Evolutionary conservation across 2,888 invertebrate species (phyloP), one percentile per base, ranked within the genome.

Genomic region (Zaprionus obscuricornis): DNA sequence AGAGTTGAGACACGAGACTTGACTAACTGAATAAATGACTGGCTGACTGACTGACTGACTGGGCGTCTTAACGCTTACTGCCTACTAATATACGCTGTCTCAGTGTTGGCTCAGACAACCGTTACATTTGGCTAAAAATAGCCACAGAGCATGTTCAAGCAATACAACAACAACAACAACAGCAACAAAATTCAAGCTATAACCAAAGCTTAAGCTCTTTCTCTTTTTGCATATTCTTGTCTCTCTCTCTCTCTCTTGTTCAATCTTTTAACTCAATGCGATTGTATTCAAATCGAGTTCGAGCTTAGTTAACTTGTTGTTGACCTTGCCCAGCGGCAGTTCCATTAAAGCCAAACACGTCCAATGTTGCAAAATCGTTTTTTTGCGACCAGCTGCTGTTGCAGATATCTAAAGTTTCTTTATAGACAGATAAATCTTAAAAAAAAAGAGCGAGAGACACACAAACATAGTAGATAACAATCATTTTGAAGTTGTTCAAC

Each of bases 101-200:
- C n/a, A n/a, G n/a, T n/a, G n/a, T 8, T 57, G 47, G 20, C 7
- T 57, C 31, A 27, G 27, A 26, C 10, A 43, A n/a, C 55, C 56
- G 82, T 68, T 78, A 78, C 67, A 50, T 63, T 68, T 74, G n/a
- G n/a, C n/a, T n/a, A 78, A 66, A 74, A 74, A 78, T 74, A 81
- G 77, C 40, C 39, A 2, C 8, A 17, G 43, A 26, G 29, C 14
- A 13, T n/a, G n/a, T n/a, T n/a, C n/a, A n/a, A n/a, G n/a, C n/a
- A n/a, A n/a, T n/a, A n/a, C n/a, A n/a, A n/a, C n/a, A n/a, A n/a
- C n/a, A n/a, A n/a, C n/a, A n/a, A n/a, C n/a, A n/a, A n/a, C n/a
- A n/a, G n/a, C n/a, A n/a, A n/a, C n/a, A n/a, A n/a, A n/a, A n/a
- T n/a, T 1, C 16, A 6, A 24, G 6, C 31, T 26, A 20, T 55